These are phyloP conservation scores for Carapus acus DNA, from an alignment of 2,797 vertebrate species.

Conservation along the genomic window DNA sequence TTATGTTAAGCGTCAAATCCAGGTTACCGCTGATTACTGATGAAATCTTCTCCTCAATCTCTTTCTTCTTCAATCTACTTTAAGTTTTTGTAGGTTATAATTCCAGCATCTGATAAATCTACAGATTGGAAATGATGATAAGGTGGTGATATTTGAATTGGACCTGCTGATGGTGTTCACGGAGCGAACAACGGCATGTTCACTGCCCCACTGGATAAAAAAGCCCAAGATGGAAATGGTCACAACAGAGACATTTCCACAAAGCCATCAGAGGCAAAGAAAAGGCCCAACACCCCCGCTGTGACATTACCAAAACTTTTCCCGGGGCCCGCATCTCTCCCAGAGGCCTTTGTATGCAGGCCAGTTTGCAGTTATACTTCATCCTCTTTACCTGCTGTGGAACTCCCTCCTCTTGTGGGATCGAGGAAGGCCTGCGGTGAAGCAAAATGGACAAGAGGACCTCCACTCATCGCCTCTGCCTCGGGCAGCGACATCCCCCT, in stretches of 20 bases:
- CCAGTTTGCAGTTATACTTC: slow-evolving; percentile 17
- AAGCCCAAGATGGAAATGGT: slow-evolving; percentile 14
- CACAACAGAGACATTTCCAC: slow-evolving; percentile 25
- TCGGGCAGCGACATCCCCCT: slow-evolving; percentile 58
- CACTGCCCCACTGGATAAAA: slow-evolving; percentile 17
- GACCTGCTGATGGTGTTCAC: slow-evolving; percentile 23
- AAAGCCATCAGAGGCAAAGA: slow-evolving; percentile 24
- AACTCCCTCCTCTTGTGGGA: slow-evolving; percentile 65
- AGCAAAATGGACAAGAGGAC: slow-evolving; percentile 55
- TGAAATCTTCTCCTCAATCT: too few relatives aligned
- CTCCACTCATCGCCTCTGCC: slow-evolving; percentile 60
- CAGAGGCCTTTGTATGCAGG: slow-evolving; percentile 16
- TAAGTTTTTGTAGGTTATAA: too few relatives aligned
- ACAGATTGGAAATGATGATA: slow-evolving; percentile 3
- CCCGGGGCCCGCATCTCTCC: neutral
- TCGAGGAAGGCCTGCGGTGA: slow-evolving; percentile 57
- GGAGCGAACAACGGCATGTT: slow-evolving; percentile 46
- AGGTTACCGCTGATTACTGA: too few relatives aligned
- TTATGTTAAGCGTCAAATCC: too few relatives aligned
- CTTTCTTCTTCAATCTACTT: too few relatives aligned
- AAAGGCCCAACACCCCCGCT: slow-evolving; percentile 3
- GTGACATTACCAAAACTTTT: slow-evolving; percentile 43
- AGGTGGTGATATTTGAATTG: too few relatives aligned
- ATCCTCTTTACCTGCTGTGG: slow-evolving; percentile 45
- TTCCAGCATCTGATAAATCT: too few relatives aligned